A percentile compares a stretch with the other conserved stretches of the same genome.
Evolutionary conservation across 2,888 invertebrate species (phyloP).

Genomic region (Spatulosminthurus flaviceps): DNA sequence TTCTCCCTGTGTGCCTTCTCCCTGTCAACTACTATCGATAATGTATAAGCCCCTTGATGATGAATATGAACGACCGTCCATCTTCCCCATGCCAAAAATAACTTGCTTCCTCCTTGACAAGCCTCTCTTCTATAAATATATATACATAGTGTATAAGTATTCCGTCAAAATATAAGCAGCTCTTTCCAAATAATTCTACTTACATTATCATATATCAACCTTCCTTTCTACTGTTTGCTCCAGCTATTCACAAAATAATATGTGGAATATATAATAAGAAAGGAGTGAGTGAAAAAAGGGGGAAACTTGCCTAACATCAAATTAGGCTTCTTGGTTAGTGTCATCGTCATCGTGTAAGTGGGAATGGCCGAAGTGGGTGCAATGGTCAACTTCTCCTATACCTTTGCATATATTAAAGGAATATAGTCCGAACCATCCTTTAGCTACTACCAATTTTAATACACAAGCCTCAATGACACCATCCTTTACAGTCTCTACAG

Average conservation of each 20-base stretch:
- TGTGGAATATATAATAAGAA: background rate
- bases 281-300: slow-evolving; percentile 19
- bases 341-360: slow-evolving; percentile 25
- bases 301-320: slow-evolving; percentile 35
- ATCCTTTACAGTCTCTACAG: no score
- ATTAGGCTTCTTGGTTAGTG: slow-evolving; percentile 35
- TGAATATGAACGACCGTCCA: background rate
- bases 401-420: slow-evolving; percentile 2
- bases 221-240: no score
- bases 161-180: no score
- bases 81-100: slow-evolving; percentile 2
- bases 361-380: slow-evolving; percentile 14
- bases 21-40: slow-evolving; percentile 1
- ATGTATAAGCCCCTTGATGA: background rate
- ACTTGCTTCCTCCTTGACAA: background rate
- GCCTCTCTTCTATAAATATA: no score
- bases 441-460: background rate
- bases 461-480: background rate
- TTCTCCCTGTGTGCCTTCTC: slow-evolving; percentile 11
- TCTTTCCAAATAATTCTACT: no score
- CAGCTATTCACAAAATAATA: background rate
- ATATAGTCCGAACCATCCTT: background rate
- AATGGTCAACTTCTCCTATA: background rate
- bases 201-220: no score
- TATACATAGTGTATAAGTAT: no score